Evolutionary conservation across 2,113 vertebrate genomes (phyloP).

Genomic region (Chlorodrepanis virens): DNA sequence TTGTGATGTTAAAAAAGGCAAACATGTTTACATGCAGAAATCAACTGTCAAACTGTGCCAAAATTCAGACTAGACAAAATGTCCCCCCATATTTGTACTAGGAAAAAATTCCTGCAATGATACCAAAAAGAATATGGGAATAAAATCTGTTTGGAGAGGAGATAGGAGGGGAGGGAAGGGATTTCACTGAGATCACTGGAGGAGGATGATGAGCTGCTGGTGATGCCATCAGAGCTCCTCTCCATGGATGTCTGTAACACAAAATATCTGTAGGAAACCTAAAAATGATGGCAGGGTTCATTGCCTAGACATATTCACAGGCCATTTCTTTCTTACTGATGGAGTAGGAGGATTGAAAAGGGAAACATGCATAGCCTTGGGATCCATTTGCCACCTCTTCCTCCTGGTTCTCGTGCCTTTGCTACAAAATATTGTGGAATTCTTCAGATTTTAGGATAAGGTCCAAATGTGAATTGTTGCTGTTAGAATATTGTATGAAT

Average conservation of each 20-base stretch:
- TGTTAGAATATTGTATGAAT: not conserved
- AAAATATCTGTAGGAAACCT: not conserved
- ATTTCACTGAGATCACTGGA: not conserved
- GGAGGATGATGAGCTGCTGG: not conserved
- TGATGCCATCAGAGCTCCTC: not conserved
- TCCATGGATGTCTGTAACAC: not conserved
- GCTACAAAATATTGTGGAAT: not conserved
- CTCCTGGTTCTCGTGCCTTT: not conserved
- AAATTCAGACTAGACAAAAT: not conserved
- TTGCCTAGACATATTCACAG: not conserved
- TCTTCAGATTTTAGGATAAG: not conserved
- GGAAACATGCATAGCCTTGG: not conserved
- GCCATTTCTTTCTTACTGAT: not conserved
- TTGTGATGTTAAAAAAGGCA: not conserved
- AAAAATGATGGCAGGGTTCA: not conserved
- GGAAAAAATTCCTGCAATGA: not conserved
- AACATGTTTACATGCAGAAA: not conserved
- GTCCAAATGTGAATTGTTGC: not conserved
- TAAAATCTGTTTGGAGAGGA: not conserved
- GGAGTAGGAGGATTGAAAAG: not conserved
- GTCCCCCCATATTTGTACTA: fast-evolving
- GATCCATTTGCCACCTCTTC: not conserved
- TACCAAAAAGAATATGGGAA: not conserved
- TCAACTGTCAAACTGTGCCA: not conserved
- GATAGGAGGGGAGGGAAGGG: not conserved